Conservation (phyloP, 2,888 invertebrate genomes). For the Strigamia transsilvanica region DNA sequence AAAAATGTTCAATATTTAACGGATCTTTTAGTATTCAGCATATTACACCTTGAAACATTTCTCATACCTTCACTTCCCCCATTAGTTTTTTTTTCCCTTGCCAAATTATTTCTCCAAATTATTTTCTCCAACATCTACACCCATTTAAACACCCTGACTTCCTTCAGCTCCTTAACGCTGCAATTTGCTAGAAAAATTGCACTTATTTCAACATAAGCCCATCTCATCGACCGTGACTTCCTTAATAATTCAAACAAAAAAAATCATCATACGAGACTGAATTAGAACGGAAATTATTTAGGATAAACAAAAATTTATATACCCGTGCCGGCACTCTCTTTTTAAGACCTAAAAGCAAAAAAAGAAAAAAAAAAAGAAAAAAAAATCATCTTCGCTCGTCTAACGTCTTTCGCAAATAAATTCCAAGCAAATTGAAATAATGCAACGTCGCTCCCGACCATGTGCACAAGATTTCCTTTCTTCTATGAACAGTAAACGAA, state of each 20-base stretch:
- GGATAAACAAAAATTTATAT: not conserved
- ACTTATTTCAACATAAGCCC: slow-evolving; percentile 13
- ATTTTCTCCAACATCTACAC: not conserved
- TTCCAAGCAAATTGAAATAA: not conserved
- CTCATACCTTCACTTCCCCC: too few relatives aligned
- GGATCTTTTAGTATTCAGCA: too few relatives aligned
- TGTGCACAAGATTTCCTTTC: not conserved
- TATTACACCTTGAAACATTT: too few relatives aligned
- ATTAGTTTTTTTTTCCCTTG: too few relatives aligned
- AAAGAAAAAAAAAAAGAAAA: not conserved
- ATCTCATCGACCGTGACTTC: slow-evolving; percentile 6
- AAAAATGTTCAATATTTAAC: too few relatives aligned
- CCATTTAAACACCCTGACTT: not conserved
- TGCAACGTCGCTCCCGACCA: not conserved
- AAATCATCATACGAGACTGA: not conserved
- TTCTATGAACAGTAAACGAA: not conserved
- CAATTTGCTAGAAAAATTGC: not conserved
- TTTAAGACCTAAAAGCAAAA: too few relatives aligned
- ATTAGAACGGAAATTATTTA: not conserved
- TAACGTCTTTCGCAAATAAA: not conserved
- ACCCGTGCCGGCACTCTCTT: not conserved
- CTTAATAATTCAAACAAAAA: not conserved
- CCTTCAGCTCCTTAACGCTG: not conserved
- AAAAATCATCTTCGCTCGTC: not conserved
- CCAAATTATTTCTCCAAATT: too few relatives aligned